These are phyloP conservation scores for Seriola rivoliana DNA, from an alignment of 2,113 vertebrate genomes.

Conservation along the genomic window DNA sequence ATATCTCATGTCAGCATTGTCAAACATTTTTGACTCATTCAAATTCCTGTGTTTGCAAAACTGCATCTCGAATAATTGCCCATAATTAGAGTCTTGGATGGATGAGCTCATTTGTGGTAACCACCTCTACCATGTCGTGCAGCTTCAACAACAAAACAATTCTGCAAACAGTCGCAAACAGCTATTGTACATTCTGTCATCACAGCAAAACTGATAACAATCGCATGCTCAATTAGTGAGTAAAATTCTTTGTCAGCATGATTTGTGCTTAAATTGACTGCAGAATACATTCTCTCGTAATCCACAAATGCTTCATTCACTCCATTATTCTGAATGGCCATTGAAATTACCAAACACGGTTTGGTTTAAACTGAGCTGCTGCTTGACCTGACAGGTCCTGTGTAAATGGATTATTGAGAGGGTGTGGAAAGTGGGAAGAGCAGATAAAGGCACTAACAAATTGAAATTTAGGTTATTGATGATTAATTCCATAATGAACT, in stretches of 20 bases:
- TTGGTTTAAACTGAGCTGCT: not conserved
- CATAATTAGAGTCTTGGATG: not conserved
- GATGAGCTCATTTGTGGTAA: not conserved
- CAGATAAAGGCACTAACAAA: conserved; percentile 14
- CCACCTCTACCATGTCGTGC: not conserved
- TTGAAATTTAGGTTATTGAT: not conserved
- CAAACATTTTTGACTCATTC: not conserved
- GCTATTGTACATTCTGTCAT: not conserved
- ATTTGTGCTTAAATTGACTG: not conserved
- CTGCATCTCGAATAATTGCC: not conserved
- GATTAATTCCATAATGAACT: not conserved
- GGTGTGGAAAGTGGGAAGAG: not conserved
- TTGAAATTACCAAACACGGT: not conserved
- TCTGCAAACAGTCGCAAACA: not conserved
- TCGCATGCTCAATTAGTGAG: not conserved
- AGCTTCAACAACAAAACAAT: not conserved
- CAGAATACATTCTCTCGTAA: not conserved
- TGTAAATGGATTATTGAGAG: conserved; percentile 14
- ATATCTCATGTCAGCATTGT: not conserved
- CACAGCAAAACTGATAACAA: not conserved
- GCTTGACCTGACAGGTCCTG: not conserved
- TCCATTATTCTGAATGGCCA: not conserved
- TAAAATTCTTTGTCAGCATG: not conserved
- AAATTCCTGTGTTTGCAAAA: not conserved
- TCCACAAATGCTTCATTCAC: not conserved